Base-by-base conservation (phyloP, 2,888 invertebrate species). In the Lordiphosa andalusiaca region DNA sequence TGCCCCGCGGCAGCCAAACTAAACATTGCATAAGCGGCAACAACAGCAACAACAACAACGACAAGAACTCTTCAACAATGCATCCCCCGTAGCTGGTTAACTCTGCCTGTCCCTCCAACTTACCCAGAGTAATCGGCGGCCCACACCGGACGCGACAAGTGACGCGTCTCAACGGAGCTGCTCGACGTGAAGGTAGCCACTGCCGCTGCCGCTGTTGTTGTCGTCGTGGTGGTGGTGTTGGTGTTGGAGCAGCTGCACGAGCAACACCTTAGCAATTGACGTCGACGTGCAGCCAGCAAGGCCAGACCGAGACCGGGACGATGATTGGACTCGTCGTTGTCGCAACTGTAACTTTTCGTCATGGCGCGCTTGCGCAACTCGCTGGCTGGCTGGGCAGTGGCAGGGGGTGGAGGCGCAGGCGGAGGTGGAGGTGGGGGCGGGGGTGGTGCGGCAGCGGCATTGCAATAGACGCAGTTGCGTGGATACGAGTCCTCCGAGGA, bases 111-210 rank as follows among this genome's bases (percentile, higher is more conserved):
- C 10, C 39, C 25, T 30, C 50, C 50, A 69, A 90, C 93, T 92
- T 92, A 93, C 93, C 92, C 91, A 87, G 91, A 90, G 88, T 91
- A 92, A 90, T 93, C 92, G 87, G 91, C 91, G 88, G 92, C 92
- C 92, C 93, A 93, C 89, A 92, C 91, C 86, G 92, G 89, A 72
- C 89, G 89, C 70, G 86, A 69, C 59, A 58, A 63, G 41, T 77
- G 73, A 49, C 75, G 72, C 52, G 71, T 71, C 69, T 78, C 81
- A 55, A 73, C 62, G 63, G 83, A 82, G 68, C 86, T 86, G 69
- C 84, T 86, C 40, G 87, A 86, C 30, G 85, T 76, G 53, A 76
- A 81, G 37, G 58, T 52, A 21, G 56, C 62, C 12, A 44, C 49
- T 12, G 48, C 33, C 38, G 59, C 62, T 25, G 67, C 47, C 21